Base-by-base conservation (phyloP, 2,113 vertebrate species). In the Chionis minor region DNA sequence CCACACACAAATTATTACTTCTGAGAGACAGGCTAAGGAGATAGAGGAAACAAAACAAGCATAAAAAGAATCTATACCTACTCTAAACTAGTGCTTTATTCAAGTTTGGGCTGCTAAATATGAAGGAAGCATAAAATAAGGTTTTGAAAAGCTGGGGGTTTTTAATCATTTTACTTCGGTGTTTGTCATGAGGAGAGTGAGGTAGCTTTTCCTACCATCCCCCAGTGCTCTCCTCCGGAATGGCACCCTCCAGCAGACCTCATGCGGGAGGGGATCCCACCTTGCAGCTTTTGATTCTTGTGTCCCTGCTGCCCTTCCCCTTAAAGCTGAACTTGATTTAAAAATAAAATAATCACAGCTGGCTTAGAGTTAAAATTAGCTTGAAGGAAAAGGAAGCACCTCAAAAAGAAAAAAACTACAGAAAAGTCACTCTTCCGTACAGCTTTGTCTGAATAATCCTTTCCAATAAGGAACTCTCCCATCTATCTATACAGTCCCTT, bases 261-360 rank as follows among this genome's bases (percentile, higher is more conserved):
- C 18, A 5, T 19, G 7, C 17, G 51, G 66, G 16, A 82, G 42
- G 33, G 9, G 13, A 38, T 86, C 40, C 51, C 30, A 44, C 52
- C 59, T 89, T 78, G n/a, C 40, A 86, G 42, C 22, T 81, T 74
- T 77, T 54, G 24, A 19, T 35, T 91, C 61, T 67, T 58, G 14
- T 56, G 94, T 92, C 22, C 26, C n/a, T 82, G 24, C 1, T 9
- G 14, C 10, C 5, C 27, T 78, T 54, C 38, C 55, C 63, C 71
- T 69, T 69, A 56, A 90, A 58, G 20, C 28, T 85, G 38, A 59
- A 56, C 15, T 44, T 89, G 52, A 87, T 91, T 94, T 94, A 30
- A 88, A 94, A 89, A 38, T 18, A 90, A 92, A 97, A 81, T 51
- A 86, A 83, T 73, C 62, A 42, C 74, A 91, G 63, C 27, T 62